Percentiles rank a stretch among this genome's conserved stretches.
These are phyloP conservation scores for Labeo calbasu DNA, from an alignment of 2,797 vertebrate species.

Conservation along the genomic window DNA sequence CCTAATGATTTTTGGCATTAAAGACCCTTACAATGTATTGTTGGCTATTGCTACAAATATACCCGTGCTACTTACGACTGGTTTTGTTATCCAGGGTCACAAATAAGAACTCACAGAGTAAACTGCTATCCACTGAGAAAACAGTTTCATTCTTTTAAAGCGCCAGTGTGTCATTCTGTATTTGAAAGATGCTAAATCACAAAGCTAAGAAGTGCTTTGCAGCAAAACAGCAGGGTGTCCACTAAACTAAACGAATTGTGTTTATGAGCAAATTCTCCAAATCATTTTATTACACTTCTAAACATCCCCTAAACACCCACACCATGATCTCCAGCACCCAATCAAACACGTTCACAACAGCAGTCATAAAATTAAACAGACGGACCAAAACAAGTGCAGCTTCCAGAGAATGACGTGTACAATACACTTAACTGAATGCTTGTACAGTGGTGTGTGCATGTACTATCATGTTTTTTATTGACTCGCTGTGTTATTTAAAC, in stretches of 20 bases:
- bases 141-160: neutral
- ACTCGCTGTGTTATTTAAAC: constrained; percentile 28
- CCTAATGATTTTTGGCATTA: no score
- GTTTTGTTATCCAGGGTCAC: no score
- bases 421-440: neutral
- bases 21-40: no score
- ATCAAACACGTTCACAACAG: neutral
- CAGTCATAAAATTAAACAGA: neutral
- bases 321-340: neutral
- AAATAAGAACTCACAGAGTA: neutral
- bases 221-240: neutral
- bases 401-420: neutral
- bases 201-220: neutral
- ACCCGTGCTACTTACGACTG: no score
- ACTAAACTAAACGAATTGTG: neutral
- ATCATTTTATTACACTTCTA: neutral
- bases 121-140: constrained; percentile 2
- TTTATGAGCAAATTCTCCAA: neutral
- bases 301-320: constrained; percentile 1
- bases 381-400: neutral
- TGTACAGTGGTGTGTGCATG: constrained; percentile 6
- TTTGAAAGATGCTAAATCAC: neutral
- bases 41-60: no score
- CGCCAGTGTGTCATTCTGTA: neutral
- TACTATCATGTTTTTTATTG: constrained; percentile 15